Evolutionary conservation across 1,140 invertebrate genomes (phyloP), one percentile per base, ranked within the genome.

Genomic region (Pseudomyrmex gracilis): DNA sequence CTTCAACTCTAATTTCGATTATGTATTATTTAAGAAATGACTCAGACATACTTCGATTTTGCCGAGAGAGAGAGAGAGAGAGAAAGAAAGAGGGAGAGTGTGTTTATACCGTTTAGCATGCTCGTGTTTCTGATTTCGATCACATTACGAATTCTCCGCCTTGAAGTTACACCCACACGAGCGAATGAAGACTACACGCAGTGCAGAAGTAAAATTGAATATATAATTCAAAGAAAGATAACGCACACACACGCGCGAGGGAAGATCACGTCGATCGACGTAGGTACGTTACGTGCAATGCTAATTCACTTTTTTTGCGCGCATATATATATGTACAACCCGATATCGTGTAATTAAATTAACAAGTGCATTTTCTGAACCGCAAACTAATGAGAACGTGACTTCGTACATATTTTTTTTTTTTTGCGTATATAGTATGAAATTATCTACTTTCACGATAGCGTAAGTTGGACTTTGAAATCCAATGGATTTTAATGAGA

Each of bases 301-400:
- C 22, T 49, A 80, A 80, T 60, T 71, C 22, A 17, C 13, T n/a
- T 0, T 22, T 12, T 22, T 22, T 74, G 45, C 15, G 45, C 58
- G 57, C 49, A 2, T 15, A 12, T 17, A 17, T 61, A 2, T 15
- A 12, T 17, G 24, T 61, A 53, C 22, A 82, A 82, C 63, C 63
- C 70, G 13, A 82, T 82, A 64, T 53, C 7, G 10, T 15, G 43
- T 82, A 82, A 82, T 82, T 34, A 82, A 82, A 82, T 82, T 82
- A 82, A 34, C 34, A 5, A 34, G 34, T 7, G 7, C 34, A 34
- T 34, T 7, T 34, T 34, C 24, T 34, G 24, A 34, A 34, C 4
- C 0, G 34, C 34, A 5, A 34, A 34, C 5, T 34, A 5, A 34
- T 34, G 5, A 34, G 1, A 34, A 80, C n/a, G 57, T 58, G 67